Conservation (phyloP, 2,113 vertebrate species). For the Datnioides undecimradiatus region DNA sequence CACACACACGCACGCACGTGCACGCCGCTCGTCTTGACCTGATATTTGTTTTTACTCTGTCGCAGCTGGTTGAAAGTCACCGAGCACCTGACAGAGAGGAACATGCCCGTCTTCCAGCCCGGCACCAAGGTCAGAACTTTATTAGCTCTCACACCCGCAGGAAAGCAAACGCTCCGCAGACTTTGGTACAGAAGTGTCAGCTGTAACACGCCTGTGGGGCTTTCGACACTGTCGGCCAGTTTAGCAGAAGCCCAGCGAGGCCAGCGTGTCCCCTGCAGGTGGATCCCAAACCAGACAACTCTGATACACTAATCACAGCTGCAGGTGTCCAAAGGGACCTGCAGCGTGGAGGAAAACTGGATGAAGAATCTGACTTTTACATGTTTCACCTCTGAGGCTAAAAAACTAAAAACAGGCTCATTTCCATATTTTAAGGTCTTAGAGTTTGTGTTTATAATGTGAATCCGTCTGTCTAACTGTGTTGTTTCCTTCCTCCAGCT, state of each 20-base stretch:
- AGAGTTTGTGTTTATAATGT: too few relatives aligned
- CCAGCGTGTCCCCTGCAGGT: not conserved
- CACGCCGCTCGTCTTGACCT: not conserved
- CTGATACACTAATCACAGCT: not conserved
- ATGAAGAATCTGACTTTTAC: not conserved
- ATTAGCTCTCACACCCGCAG: not conserved
- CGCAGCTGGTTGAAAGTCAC: conserved; percentile 94
- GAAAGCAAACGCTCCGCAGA: not conserved
- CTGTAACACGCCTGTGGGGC: conserved; percentile 3
- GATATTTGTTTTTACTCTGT: accelerated
- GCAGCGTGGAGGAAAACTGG: too few relatives aligned
- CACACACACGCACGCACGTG: accelerated
- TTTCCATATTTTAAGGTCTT: too few relatives aligned
- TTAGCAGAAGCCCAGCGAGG: not conserved
- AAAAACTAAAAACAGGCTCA: too few relatives aligned
- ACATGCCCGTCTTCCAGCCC: conserved; percentile 89
- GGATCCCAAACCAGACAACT: not conserved
- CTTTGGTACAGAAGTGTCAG: not conserved
- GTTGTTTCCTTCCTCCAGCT: conserved; percentile 84
- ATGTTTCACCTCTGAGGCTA: too few relatives aligned
- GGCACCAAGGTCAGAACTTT: conserved; percentile 90
- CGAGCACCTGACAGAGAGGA: conserved; percentile 90
- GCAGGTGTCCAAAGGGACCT: not conserved
- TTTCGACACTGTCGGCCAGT: not conserved
- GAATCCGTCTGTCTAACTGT: too few relatives aligned